Conservation (phyloP, 2,888 invertebrate species). For the Rhamphomyia laevipes region DNA sequence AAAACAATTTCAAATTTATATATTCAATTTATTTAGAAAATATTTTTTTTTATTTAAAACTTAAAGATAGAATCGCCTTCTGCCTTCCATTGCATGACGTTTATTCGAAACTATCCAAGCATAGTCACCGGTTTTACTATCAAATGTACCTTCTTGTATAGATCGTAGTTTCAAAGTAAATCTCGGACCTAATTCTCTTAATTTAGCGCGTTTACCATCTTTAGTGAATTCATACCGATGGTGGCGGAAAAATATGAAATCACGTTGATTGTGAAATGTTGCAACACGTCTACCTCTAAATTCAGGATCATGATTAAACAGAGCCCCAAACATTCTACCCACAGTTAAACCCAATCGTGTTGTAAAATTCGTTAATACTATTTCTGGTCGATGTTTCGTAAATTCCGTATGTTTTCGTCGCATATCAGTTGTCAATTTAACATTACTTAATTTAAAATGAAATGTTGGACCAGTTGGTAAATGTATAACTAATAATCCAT, state of each 20-base stretch:
- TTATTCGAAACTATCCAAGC: slow-evolving; percentile 89
- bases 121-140: slow-evolving; percentile 92
- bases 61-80: slow-evolving; percentile 85
- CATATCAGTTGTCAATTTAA: slow-evolving; percentile 79
- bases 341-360: slow-evolving; percentile 86
- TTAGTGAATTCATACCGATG: slow-evolving; percentile 90
- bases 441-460: slow-evolving; percentile 87
- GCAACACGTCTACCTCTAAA: slow-evolving; percentile 87
- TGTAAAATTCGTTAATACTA: slow-evolving; percentile 90
- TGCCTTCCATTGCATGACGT: slow-evolving; percentile 88
- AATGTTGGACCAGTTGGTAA: slow-evolving; percentile 95
- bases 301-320: slow-evolving; percentile 94
- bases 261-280: slow-evolving; percentile 98
- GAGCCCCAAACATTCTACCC: slow-evolving; percentile 82
- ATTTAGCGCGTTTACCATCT: slow-evolving; percentile 57
- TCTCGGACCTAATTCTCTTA: slow-evolving; percentile 92
- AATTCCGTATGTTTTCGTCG: slow-evolving; percentile 69
- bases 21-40: background rate
- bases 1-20: no score
- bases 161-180: slow-evolving; percentile 90
- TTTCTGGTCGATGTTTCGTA: slow-evolving; percentile 83
- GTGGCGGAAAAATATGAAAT: slow-evolving; percentile 97
- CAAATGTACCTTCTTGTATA: slow-evolving; percentile 93
- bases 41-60: background rate
- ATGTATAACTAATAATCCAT: slow-evolving; percentile 86